Base-by-base conservation (phyloP, 2,888 invertebrate genomes). In the Amblyjoppa proteus region DNA sequence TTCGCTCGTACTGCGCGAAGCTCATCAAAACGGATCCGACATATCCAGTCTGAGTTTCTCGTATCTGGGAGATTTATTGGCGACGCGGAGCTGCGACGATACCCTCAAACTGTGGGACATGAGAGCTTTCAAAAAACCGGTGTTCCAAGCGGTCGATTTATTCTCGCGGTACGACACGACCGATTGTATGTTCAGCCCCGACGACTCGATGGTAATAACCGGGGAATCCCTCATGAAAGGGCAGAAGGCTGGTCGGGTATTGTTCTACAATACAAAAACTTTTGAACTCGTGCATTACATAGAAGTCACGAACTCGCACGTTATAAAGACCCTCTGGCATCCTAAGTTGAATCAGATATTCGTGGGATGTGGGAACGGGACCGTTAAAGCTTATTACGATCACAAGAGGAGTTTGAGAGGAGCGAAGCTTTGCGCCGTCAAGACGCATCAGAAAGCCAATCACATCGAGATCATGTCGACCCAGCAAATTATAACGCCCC, bases 341-440 rank as follows among this genome's bases (percentile, higher is more conserved):
- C 98, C 99, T 0, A 98, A 98, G 93, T 94, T 99, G n/a, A 99
- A 99, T 93, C 99, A 99, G 93, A 96, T 99, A 61, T 97, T 99
- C 87, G 96, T 98, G 0, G 98, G 99, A 0, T 97, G 98, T 89
- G 98, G 98, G 0, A 98, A 98, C 92, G 99, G 99, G 0, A 95
- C 96, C 0, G 97, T 98, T 0, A 98, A 98, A 90, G 97, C 98
- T 78, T 98, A 97, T 92, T 99, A 99, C 90, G 99, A 99, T 92
- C 97, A 97, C 0, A 96, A 97, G 81, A 96, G 96, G 64, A 99
- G 99, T 91, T 95, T 98, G 81, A 95, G 99, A 4, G 99, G 99
- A 0, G 99, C 99, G 0, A 97, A 98, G 90, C 94, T 99, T 0
- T 99, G 99, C 92, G 97, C 97, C 3, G 96, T 97, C 0, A 98